phyloP scores from a whole-genome alignment of 2,888 invertebrate genomes.

The Metellina segmentata region DNA sequence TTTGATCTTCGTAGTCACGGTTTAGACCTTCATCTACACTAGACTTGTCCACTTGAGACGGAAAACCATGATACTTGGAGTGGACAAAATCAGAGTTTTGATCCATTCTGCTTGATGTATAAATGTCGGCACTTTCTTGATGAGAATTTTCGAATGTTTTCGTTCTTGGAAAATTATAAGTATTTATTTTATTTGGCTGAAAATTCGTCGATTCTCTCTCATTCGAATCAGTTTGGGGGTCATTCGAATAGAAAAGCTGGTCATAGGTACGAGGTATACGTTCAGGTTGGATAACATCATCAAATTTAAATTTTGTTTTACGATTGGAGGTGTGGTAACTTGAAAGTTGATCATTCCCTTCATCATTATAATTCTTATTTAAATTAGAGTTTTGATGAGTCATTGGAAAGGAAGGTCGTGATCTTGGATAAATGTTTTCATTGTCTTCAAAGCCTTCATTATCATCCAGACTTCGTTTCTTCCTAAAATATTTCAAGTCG shows the following conservation, averaged over 20 bases:
- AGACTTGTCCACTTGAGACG: no score
- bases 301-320: background rate
- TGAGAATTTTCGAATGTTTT: background rate
- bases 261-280: background rate
- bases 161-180: background rate
- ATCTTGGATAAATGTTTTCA: background rate
- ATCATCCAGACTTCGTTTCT: constrained; percentile 22
- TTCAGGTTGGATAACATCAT: background rate
- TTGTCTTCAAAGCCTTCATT: constrained; percentile 35
- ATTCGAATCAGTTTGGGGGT: background rate
- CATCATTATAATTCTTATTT: background rate
- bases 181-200: background rate
- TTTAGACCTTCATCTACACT: no score
- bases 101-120: no score
- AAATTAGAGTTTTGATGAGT: background rate
- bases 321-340: background rate
- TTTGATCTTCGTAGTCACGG: background rate
- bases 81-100: no score
- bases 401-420: background rate
- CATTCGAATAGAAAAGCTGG: background rate
- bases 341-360: background rate
- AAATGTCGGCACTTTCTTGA: background rate
- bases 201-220: background rate
- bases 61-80: no score
- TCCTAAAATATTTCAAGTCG: background rate